A percentile compares a stretch with the other conserved stretches of the same genome.
Conservation (phyloP, 2,888 invertebrate genomes). For the Drosophila histrio region DNA sequence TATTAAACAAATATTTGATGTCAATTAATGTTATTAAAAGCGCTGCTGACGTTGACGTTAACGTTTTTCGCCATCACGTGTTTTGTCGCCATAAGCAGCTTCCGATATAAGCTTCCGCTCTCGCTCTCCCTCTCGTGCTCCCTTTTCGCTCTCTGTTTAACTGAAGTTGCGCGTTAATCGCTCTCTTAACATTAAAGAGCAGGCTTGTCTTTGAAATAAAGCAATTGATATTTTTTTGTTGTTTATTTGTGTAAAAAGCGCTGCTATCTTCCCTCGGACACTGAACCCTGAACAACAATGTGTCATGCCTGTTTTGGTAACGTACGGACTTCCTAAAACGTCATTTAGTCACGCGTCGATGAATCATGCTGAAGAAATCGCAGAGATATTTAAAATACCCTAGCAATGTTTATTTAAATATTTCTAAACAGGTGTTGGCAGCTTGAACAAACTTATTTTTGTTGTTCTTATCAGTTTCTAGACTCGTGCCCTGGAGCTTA, state of each 20-base stretch:
- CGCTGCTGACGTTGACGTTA: constrained; percentile 22
- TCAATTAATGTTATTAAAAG: constrained; percentile 43
- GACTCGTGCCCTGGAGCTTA: background rate
- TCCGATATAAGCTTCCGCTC: constrained; percentile 36
- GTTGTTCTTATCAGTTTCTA: background rate
- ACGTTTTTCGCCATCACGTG: constrained; percentile 47
- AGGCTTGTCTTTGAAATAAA: background rate
- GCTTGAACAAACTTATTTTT: background rate
- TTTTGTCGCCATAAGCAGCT: constrained; percentile 39
- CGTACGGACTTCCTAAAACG: background rate
- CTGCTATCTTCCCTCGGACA: constrained; percentile 4
- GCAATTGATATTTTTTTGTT: constrained; percentile 3
- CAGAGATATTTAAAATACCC: too few species aligned
- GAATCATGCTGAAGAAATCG: background rate
- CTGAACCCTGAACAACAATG: constrained; percentile 18
- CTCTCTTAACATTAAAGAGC: background rate
- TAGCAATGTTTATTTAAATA: too few species aligned
- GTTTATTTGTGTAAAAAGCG: background rate
- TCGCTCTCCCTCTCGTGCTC: background rate
- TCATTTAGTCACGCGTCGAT: background rate
- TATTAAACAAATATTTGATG: constrained; percentile 39
- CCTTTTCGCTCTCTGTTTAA: background rate
- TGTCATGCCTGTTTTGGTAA: background rate
- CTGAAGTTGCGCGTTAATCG: constrained; percentile 13
- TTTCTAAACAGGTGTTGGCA: background rate